A percentile compares a stretch with the other conserved stretches of the same genome.
Evolutionary conservation across 2,113 vertebrate species (phyloP).

Genomic region (Pelobates fuscus): DNA sequence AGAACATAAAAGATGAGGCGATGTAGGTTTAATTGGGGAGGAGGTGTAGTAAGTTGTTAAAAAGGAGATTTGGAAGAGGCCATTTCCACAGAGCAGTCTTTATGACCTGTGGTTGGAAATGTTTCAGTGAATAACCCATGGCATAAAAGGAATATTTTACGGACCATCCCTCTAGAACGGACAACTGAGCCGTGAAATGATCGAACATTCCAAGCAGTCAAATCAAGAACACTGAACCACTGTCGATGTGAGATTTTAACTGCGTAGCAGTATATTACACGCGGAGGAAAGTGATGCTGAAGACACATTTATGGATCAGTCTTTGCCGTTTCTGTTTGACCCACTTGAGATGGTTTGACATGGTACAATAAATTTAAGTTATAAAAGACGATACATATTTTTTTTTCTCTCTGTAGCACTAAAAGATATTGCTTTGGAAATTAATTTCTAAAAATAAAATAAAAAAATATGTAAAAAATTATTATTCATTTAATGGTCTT

Average conservation of each 20-base stretch:
- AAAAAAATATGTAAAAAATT: no score
- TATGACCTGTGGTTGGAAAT: slow-evolving; percentile 38
- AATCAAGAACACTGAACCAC: slow-evolving; percentile 28
- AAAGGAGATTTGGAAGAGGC: slow-evolving; percentile 36
- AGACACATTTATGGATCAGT: slow-evolving; percentile 27
- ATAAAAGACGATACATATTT: background rate
- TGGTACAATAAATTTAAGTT: background rate
- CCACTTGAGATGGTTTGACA: background rate
- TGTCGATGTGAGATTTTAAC: slow-evolving; percentile 26
- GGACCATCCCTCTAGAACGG: slow-evolving; percentile 29
- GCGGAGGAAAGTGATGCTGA: background rate
- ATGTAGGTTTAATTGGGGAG: slow-evolving; percentile 31
- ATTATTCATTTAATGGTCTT: no score
- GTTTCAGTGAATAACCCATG: slow-evolving; percentile 13
- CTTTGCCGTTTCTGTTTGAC: background rate
- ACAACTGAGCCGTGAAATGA: slow-evolving; percentile 40
- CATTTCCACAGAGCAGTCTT: slow-evolving; percentile 28
- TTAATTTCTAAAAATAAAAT: no score
- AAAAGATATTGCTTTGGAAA: no score
- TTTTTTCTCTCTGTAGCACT: no score
- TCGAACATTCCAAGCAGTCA: slow-evolving; percentile 15
- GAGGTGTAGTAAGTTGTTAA: slow-evolving; percentile 25
- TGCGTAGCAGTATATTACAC: slow-evolving; percentile 31
- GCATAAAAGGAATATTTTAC: slow-evolving; percentile 29
- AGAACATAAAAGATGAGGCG: slow-evolving; percentile 13